phyloP scores from a whole-genome alignment of 1,140 invertebrate genomes.

The Drosophila sulfurigaster region DNA sequence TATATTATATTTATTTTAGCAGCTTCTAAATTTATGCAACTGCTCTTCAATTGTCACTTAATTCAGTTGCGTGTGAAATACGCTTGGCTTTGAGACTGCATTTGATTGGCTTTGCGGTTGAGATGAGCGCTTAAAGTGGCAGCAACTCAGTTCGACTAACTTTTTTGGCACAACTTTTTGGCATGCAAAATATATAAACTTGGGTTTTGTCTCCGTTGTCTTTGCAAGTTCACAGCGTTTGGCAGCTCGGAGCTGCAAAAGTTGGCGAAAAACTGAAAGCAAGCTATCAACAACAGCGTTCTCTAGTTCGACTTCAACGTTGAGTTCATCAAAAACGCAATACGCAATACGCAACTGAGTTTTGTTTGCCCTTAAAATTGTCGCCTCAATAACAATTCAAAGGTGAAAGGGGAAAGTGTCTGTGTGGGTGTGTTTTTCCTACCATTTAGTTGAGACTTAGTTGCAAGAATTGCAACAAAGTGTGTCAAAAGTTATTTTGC shows the following conservation, averaged over 20 bases:
- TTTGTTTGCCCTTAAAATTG: neutral
- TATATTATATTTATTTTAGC: no score
- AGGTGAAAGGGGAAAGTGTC: neutral
- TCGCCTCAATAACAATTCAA: neutral
- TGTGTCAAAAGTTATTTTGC: constrained; percentile 23
- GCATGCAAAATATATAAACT: no score
- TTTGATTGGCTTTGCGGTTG: no score
- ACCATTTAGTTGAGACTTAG: constrained; percentile 13
- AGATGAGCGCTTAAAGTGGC: no score
- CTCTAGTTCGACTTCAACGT: neutral
- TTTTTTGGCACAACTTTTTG: no score
- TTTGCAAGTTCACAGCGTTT: neutral
- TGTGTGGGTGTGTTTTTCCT: constrained; percentile 5
- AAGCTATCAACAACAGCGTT: neutral
- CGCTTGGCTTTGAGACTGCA: no score
- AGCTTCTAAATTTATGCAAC: no score
- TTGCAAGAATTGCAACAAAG: constrained; percentile 2
- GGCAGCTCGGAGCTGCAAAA: neutral
- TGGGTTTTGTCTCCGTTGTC: no score
- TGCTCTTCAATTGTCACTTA: no score
- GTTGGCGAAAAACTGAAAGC: neutral
- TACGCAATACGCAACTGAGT: constrained; percentile 17
- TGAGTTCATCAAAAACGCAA: constrained; percentile 7
- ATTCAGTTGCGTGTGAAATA: no score
- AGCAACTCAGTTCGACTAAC: no score